Conservation (phyloP, 2,797 vertebrate species). For the Myotis vivesi region DNA sequence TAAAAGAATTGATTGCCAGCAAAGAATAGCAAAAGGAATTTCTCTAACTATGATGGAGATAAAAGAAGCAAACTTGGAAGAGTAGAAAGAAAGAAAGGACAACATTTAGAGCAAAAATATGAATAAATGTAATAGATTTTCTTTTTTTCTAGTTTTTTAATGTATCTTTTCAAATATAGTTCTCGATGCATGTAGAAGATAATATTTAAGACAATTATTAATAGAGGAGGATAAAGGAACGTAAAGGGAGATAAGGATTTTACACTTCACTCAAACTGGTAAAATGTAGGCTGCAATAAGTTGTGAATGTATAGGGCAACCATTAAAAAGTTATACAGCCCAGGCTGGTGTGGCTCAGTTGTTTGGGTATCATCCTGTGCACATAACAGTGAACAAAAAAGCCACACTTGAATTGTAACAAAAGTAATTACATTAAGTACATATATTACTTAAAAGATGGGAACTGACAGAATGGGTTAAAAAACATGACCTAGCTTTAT, state of each 20-base stretch:
- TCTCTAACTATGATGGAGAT: not conserved
- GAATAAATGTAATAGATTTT: not conserved
- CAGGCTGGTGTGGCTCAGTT: not conserved
- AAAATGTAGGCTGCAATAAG: not conserved
- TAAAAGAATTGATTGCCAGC: not conserved
- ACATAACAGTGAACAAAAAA: not conserved
- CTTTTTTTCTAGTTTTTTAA: not conserved
- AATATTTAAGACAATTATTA: slow-evolving; percentile 24
- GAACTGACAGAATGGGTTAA: not conserved
- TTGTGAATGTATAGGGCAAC: not conserved
- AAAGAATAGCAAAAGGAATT: not conserved
- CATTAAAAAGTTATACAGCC: not conserved
- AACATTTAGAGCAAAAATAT: not conserved
- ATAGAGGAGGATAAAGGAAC: not conserved
- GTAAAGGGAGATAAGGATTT: not conserved
- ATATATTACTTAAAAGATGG: not conserved
- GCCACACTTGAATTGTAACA: not conserved
- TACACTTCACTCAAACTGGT: not conserved
- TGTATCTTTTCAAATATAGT: not conserved
- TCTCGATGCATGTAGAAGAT: not conserved
- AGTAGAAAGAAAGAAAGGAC: not conserved
- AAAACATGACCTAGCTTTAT: not conserved
- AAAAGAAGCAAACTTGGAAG: not conserved
- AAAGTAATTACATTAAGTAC: not conserved
- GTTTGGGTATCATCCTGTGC: not conserved